Evolutionary conservation across 2,888 invertebrate genomes (phyloP).

Genomic region (Sarcophaga rosellei): DNA sequence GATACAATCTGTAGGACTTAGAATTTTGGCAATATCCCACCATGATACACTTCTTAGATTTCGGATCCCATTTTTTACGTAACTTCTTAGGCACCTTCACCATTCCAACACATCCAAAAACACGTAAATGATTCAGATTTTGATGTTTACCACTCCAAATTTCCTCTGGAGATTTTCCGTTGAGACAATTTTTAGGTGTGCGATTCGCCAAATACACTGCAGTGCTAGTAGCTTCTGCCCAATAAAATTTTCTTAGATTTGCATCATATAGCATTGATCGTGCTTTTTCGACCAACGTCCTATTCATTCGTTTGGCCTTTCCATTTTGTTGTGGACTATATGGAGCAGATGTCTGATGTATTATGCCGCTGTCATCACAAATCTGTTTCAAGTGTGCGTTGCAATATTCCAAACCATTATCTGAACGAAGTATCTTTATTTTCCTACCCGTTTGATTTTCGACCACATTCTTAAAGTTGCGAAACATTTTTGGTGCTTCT

Average conservation of each 20-base stretch:
- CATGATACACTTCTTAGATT: constrained; percentile 1
- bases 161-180: constrained; percentile 19
- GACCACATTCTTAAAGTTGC: constrained; percentile 26
- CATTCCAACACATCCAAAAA: constrained; percentile 7
- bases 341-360: not conserved
- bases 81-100: not conserved
- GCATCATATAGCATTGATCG: constrained; percentile 26
- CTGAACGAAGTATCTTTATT: constrained; percentile 28
- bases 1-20: constrained; percentile 39
- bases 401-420: constrained; percentile 25
- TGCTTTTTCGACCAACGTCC: constrained; percentile 9
- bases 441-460: constrained; percentile 36
- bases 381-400: constrained; percentile 19
- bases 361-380: constrained; percentile 20
- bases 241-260: constrained; percentile 4
- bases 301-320: constrained; percentile 14
- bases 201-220: constrained; percentile 14
- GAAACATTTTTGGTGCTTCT: constrained; percentile 26
- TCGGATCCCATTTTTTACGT: constrained; percentile 25
- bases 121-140: not conserved
- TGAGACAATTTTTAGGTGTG: not conserved
- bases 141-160: constrained; percentile 10
- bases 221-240: constrained; percentile 22
- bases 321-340: constrained; percentile 33
- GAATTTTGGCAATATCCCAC: constrained; percentile 19